Evolutionary conservation across 2,797 vertebrate genomes (phyloP), one percentile per base, ranked within the genome.

Genomic region (Melanotaenia nigrans): DNA sequence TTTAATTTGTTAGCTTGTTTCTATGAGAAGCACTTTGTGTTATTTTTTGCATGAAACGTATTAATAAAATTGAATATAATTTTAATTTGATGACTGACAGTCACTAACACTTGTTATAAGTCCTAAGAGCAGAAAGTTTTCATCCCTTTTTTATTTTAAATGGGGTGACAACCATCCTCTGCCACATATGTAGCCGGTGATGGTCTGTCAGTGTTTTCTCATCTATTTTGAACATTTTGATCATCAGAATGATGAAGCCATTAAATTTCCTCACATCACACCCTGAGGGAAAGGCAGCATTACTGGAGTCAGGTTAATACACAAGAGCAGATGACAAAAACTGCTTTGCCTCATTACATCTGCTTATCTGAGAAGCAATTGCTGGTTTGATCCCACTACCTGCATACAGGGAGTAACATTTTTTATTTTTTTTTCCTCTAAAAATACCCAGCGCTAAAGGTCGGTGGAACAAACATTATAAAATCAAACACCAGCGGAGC

Each of bases 401-500:
- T 30, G 13, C 61, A 66, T 5, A 16, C 9, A 5, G 54, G 9
- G 18, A 53, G 66, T 1, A 40, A 36, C 11, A 9, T 35, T 35
- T 40, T 40, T 16, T 5, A 0, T 54, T n/a, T 61, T 58, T 40
- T 32, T 68, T 63, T 76, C 74, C 61, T 58, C n/a, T 33, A 16
- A 73, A 67, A 57, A 66, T 30, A 42, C n/a, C 2, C 18, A 12
- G 20, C 0, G 9, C 55, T 42, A 33, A 68, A 72, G 35, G 68
- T 68, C 47, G 24, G 9, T 51, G 61, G 36, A 28, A 63, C 11
- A 58, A 54, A 42, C 2, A 10, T 24, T n/a, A 10, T 68, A 45
- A 62, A 78, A 82, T 71, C 36, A 73, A 85, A 81, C 42, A 76
- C 57, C 47, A 65, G 64, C 57, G 60, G 51, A 86, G 40, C 61